Percentiles rank a stretch among this genome's conserved stretches.
These are phyloP conservation scores for Paraescarpia echinospica DNA, from an alignment of 1,140 invertebrate genomes.

Conservation along the genomic window DNA sequence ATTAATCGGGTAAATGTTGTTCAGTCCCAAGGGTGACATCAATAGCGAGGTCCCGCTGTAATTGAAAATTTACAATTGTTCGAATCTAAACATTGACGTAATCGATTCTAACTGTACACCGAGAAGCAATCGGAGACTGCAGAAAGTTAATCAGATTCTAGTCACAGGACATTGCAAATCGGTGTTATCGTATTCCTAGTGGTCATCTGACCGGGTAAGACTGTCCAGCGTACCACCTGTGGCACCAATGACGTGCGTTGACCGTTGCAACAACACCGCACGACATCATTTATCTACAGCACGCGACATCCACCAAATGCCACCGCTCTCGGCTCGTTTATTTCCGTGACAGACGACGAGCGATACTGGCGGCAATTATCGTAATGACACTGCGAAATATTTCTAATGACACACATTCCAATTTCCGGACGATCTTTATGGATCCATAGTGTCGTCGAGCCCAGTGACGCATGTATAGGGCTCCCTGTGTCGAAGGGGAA, in stretches of 20 bases:
- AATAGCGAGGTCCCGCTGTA: too few relatives aligned
- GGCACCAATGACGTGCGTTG: too few relatives aligned
- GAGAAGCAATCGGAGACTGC: too few relatives aligned
- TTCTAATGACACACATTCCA: background rate
- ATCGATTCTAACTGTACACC: too few relatives aligned
- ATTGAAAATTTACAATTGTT: too few relatives aligned
- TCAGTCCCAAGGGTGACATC: too few relatives aligned
- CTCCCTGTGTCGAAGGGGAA: background rate
- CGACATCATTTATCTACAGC: background rate
- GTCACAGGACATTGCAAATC: background rate
- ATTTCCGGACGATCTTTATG: background rate
- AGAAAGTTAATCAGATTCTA: background rate
- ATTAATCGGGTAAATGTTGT: too few relatives aligned
- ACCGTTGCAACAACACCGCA: background rate
- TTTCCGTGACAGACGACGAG: background rate
- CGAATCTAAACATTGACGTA: too few relatives aligned
- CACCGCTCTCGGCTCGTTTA: background rate
- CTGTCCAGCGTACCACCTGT: too few relatives aligned
- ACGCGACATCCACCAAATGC: background rate
- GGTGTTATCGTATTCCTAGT: background rate
- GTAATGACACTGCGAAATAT: background rate
- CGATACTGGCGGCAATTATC: background rate
- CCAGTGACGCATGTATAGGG: background rate
- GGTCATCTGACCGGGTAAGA: background rate
- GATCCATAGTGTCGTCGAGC: background rate